Evolutionary conservation across 2,888 invertebrate genomes (phyloP), one percentile per base, ranked within the genome.

Genomic region (Himalopsyche japonica): DNA sequence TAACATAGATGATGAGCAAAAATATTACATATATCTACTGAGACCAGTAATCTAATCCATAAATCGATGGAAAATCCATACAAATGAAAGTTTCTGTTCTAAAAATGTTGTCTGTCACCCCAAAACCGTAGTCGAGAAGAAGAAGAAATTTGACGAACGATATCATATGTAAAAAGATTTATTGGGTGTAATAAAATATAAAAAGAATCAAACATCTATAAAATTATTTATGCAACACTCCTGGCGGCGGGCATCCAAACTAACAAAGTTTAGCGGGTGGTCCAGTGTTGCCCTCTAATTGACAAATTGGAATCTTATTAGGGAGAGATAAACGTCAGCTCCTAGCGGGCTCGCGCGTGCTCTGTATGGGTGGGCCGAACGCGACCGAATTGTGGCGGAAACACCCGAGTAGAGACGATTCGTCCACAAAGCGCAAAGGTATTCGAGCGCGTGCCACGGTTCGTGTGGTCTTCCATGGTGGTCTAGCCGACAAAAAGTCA

Each of bases 271-370:
- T 27, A 48, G 24, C 85, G 85, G 85, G 85, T 85, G 85, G 89
- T 89, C 90, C 91, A 90, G 89, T 91, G 90, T 90, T 91, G 91
- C 92, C 92, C 93, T 92, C 92, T 94, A 94, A 94, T 94, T 94
- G 94, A 94, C 94, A 94, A 94, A 94, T 94, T 94, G 93, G 94
- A 94, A 93, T 93, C 93, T 94, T 93, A 94, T 94, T 94, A 94
- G 89, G 89, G 89, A 88, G 88, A 92, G 93, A 92, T 92, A 92
- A 92, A 92, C 92, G 91, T 91, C 91, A 91, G 91, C 91, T 92
- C 90, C 89, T 90, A 88, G 88, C 89, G 87, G 88, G 90, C 91
- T 88, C 91, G 88, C 88, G 87, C 87, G 86, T 85, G 86, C 85
- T 85, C 85, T 80, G 83, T 83, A 82, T 86, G 85, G 85, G 86